Percentiles rank a stretch among this genome's conserved stretches.
Evolutionary conservation across 2,888 invertebrate species (phyloP).

Genomic region (Rapana venosa): DNA sequence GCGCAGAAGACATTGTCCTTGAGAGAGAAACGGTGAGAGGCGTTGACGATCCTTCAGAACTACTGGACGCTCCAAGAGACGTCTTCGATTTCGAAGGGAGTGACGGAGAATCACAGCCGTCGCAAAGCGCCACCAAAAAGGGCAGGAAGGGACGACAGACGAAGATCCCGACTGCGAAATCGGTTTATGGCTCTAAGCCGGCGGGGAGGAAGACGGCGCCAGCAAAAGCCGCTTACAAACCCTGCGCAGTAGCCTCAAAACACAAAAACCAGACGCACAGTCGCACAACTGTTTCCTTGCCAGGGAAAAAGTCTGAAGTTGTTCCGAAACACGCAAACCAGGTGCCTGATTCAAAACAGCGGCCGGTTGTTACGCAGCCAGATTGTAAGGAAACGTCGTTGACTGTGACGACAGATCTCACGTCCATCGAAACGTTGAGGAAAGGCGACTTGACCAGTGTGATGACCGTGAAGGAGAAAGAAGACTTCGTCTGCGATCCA

Average conservation of each 20-base stretch:
- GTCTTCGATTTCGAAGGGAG: slow-evolving; percentile 16
- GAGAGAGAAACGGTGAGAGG: neutral
- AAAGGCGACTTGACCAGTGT: neutral
- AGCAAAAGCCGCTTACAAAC: neutral
- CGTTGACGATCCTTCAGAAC: neutral
- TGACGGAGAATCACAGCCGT: neutral
- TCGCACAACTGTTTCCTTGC: neutral
- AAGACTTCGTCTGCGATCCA: neutral
- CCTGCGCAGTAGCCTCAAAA: neutral
- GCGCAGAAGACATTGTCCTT: neutral
- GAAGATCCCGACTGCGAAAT: neutral
- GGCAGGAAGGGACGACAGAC: neutral
- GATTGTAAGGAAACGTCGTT: neutral
- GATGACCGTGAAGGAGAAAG: too few relatives aligned
- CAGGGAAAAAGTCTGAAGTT: neutral
- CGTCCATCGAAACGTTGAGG: slow-evolving; percentile 14
- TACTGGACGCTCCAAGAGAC: neutral
- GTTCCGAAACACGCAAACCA: neutral
- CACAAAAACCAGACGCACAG: neutral
- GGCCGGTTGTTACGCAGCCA: neutral
- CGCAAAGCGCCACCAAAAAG: neutral
- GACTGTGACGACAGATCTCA: neutral
- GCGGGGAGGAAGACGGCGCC: neutral
- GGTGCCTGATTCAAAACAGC: neutral
- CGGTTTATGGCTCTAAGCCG: neutral